Evolutionary conservation across 2,797 vertebrate species (phyloP).

Genomic region (Cephalopachus bancanus): DNA sequence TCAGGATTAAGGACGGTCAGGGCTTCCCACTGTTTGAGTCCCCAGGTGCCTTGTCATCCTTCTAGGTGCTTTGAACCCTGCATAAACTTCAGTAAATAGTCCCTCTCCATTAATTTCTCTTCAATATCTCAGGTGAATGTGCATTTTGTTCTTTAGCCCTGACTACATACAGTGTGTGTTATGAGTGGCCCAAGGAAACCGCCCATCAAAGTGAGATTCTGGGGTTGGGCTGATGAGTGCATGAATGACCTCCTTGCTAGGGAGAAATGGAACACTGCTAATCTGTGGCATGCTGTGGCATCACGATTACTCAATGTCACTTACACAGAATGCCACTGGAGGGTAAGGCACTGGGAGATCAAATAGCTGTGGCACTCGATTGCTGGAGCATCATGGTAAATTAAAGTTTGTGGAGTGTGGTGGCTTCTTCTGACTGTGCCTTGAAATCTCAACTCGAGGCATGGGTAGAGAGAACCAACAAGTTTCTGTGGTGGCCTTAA

Average conservation of each 20-base stretch:
- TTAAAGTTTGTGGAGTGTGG: neutral
- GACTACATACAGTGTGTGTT: neutral
- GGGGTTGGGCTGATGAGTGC: neutral
- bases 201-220: neutral
- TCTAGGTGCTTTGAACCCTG: neutral
- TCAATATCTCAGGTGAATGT: neutral
- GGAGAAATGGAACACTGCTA: neutral
- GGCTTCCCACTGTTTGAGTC: neutral
- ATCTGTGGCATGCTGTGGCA: neutral
- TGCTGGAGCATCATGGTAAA: neutral
- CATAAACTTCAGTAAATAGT: neutral
- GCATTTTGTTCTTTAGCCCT: neutral
- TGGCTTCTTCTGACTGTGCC: neutral
- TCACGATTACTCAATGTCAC: neutral
- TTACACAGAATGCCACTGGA: neutral
- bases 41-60: neutral
- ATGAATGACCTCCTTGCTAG: neutral
- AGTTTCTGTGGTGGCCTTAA: neutral
- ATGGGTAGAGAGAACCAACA: neutral
- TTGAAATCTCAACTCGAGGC: conserved; percentile 26
- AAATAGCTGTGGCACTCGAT: neutral
- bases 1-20: neutral
- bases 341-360: neutral
- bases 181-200: neutral
- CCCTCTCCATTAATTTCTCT: neutral